These are phyloP conservation scores for Sardina pilchardus DNA, from an alignment of 2,113 vertebrate genomes.

Conservation along the genomic window DNA sequence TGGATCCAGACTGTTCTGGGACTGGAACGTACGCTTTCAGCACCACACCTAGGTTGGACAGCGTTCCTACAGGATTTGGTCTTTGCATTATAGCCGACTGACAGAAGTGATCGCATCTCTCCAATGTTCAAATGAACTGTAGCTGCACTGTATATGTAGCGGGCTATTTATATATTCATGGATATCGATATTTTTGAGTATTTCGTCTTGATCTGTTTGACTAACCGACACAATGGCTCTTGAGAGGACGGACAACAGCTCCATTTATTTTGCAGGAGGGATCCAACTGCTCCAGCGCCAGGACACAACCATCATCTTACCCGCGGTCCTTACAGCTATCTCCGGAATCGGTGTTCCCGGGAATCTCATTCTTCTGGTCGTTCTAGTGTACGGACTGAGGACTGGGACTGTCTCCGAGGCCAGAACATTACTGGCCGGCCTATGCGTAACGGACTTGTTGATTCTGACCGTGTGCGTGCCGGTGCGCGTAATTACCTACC, in stretches of 20 bases:
- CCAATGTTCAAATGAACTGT: not conserved
- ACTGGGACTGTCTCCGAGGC: conserved; percentile 63
- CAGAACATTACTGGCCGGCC: conserved; percentile 64
- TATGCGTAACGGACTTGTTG: conserved; percentile 69
- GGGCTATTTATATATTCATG: not conserved
- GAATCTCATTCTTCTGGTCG: conserved; percentile 70
- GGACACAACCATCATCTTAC: conserved; percentile 63
- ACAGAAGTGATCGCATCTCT: not conserved
- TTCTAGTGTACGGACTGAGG: conserved; percentile 67
- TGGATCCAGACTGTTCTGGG: not conserved
- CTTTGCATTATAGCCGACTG: not conserved
- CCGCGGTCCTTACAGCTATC: conserved; percentile 66
- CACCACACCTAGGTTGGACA: conserved; percentile 33
- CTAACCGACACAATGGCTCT: not conserved
- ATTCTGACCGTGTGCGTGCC: conserved; percentile 72
- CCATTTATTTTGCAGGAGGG: conserved; percentile 65
- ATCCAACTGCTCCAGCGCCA: conserved; percentile 64
- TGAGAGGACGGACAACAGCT: conserved; percentile 50
- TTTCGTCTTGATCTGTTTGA: not conserved
- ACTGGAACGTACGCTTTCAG: conserved; percentile 46
- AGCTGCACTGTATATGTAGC: not conserved
- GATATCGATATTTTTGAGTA: not conserved
- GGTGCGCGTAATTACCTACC: conserved; percentile 69
- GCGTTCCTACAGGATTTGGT: not conserved
- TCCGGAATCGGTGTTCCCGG: conserved; percentile 69